phyloP scores from a whole-genome alignment of 2,113 vertebrate species.

The Varanus komodoensis region DNA sequence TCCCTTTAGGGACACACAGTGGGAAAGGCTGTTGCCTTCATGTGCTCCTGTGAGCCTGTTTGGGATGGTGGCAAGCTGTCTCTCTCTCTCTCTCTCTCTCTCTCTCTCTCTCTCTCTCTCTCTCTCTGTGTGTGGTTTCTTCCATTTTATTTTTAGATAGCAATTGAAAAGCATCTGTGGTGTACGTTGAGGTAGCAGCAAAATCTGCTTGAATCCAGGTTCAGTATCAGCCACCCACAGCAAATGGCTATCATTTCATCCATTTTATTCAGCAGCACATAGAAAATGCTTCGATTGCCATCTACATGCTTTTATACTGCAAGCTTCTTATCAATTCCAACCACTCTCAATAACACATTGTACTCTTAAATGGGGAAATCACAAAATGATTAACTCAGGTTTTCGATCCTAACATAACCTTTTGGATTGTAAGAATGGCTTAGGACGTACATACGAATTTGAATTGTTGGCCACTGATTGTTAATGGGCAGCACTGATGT shows the following conservation, averaged over 20 bases:
- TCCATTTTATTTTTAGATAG: not conserved
- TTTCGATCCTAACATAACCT: not conserved
- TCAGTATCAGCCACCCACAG: not conserved
- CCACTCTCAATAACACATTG: not conserved
- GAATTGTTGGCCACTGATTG: constrained; percentile 71
- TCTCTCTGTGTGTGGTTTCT: not conserved
- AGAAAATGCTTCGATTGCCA: not conserved
- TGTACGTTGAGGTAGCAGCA: not conserved
- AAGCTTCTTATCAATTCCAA: not conserved
- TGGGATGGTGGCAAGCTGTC: not conserved
- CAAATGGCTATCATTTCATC: not conserved
- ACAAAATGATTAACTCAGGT: not conserved
- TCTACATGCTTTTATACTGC: not conserved
- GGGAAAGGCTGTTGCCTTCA: not conserved
- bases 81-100: too few species aligned
- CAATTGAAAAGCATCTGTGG: not conserved
- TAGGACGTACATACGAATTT: constrained; percentile 51
- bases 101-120: too few species aligned
- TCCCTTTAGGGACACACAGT: not conserved
- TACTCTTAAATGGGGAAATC: not conserved
- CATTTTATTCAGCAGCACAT: not conserved
- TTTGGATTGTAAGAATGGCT: not conserved
- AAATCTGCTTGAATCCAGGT: not conserved
- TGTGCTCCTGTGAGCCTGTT: not conserved
- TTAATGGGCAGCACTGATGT: constrained; percentile 76